Evolutionary conservation across 2,888 invertebrate species (phyloP).

Genomic region (Gymnosoma rotundatum): DNA sequence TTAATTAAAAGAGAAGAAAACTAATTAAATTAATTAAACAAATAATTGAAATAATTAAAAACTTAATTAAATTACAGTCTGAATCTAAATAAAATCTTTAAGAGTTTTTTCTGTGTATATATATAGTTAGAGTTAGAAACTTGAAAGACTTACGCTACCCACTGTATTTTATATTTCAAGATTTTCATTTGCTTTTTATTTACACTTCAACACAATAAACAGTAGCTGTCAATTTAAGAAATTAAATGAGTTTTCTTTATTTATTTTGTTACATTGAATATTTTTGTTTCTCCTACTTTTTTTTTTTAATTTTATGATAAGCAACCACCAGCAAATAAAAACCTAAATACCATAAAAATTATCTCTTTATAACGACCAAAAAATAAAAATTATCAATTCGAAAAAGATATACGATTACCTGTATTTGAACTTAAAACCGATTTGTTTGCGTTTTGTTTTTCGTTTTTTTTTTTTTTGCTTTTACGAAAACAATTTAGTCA

Average conservation of each 20-base stretch:
- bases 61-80: too few relatives aligned
- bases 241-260: constrained; percentile 70
- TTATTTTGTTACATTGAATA: constrained; percentile 57
- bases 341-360: constrained; percentile 32
- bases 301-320: constrained; percentile 47
- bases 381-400: constrained; percentile 24
- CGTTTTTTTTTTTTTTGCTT: neutral
- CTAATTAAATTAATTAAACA: too few relatives aligned
- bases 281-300: constrained; percentile 18
- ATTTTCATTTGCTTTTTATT: constrained; percentile 19
- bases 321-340: constrained; percentile 25
- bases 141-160: neutral
- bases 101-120: too few relatives aligned
- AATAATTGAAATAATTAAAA: too few relatives aligned
- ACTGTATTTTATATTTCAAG: constrained; percentile 36
- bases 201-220: constrained; percentile 60
- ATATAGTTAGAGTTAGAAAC: neutral
- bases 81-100: too few relatives aligned
- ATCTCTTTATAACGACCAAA: constrained; percentile 20
- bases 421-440: constrained; percentile 24
- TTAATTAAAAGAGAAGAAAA: too few relatives aligned
- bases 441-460: constrained; percentile 40
- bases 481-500: constrained; percentile 46
- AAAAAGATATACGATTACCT: constrained; percentile 12
- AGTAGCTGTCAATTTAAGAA: constrained; percentile 71